Evolutionary conservation across 2,888 invertebrate genomes (phyloP).

Genomic region (Sarcophaga variegata): DNA sequence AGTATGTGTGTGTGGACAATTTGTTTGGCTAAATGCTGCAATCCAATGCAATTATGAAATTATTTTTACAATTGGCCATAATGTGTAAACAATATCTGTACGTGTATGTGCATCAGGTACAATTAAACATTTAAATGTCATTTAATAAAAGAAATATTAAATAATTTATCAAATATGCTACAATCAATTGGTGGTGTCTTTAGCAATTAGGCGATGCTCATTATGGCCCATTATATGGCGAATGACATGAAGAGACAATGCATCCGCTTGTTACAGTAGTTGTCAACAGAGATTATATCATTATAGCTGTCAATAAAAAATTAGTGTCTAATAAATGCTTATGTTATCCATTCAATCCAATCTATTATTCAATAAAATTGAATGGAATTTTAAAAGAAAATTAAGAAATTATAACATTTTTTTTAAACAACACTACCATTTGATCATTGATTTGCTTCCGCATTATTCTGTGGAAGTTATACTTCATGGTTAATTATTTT

Average conservation of each 20-base stretch:
- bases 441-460: no score
- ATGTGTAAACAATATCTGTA: slow-evolving; percentile 29
- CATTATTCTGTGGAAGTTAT: no score
- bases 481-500: no score
- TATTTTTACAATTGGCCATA: slow-evolving; percentile 42
- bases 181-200: slow-evolving; percentile 2
- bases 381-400: no score
- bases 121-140: slow-evolving; percentile 42
- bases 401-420: no score
- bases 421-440: no score
- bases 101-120: neutral
- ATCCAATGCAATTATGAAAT: slow-evolving; percentile 1
- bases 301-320: neutral
- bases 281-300: slow-evolving; percentile 1
- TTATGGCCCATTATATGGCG: neutral
- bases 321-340: no score
- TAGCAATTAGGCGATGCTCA: neutral
- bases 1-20: neutral
- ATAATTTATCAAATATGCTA: slow-evolving; percentile 39
- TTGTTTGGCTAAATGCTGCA: neutral
- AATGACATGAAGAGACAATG: slow-evolving; percentile 18
- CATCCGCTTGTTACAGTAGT: slow-evolving; percentile 7
- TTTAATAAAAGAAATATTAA: slow-evolving; percentile 28
- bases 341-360: no score
- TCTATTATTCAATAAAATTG: no score